Base-by-base conservation (phyloP, 2,113 vertebrate genomes). In the Coregonus clupeaformis region DNA sequence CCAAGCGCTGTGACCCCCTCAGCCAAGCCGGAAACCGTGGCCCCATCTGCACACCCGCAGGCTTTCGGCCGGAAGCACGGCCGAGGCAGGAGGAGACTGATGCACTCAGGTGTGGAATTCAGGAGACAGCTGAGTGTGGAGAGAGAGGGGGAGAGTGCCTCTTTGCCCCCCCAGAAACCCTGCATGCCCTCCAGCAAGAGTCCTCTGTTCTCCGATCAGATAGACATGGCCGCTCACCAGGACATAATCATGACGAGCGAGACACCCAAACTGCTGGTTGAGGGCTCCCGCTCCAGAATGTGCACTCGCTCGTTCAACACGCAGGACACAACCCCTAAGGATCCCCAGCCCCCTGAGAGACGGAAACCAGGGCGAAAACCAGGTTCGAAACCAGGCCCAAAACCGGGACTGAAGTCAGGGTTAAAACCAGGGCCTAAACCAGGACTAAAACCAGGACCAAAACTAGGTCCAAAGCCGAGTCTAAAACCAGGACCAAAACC, bases 241-340 rank as follows among this genome's bases (percentile, higher is more conserved):
- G 92, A 83, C 0, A 1, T 82, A 24, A 90, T 91, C 67, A 86
- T 85, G 59, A 87, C 86, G 18, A 94, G 91, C 75, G 93, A 94
- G 72, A 94, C 92, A 0, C 90, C 93, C 5, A 92, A 94, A 84
- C 92, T 93, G 36, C 75, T 93, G 74, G 81, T 87, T 0, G 94
- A 93, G 84, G 93, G 86, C 49, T 93, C 91, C 85, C 94, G 91
- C 0, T 95, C 94, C 0, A 93, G 97, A 79, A 99, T 99, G 98
- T 98, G 98, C 65, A 98, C 98, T 36, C 97, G 98, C 16, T 99
- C 98, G n/a, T 95, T 96, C 80, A 96, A 94, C 0, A 95, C 96
- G 65, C 90, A 95, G 30, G 92, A 90, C 49, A 49, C 85, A 84
- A 0, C 94, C 88, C 69, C 94, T 89, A 89, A 96, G 94, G 0